Conservation (phyloP, 2,113 vertebrate species). For the Scalopus aquaticus region DNA sequence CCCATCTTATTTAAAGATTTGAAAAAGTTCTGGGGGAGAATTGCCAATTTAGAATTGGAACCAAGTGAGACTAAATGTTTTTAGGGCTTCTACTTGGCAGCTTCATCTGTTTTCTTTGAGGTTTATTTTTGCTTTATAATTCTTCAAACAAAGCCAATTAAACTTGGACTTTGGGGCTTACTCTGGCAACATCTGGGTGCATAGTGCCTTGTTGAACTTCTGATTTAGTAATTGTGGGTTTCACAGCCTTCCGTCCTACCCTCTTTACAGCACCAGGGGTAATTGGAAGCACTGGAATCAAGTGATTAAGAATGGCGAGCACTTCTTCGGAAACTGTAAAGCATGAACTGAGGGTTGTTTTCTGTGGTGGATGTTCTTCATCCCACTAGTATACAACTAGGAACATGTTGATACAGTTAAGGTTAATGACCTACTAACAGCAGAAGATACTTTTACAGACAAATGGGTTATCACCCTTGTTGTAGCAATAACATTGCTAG, state of each 20-base stretch:
- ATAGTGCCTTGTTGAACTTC: not conserved
- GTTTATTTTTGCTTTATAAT: constrained; percentile 39
- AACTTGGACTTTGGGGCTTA: not conserved
- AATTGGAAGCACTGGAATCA: not conserved
- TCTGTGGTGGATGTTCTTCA: not conserved
- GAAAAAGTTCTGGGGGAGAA: not conserved
- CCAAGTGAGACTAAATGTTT: not conserved
- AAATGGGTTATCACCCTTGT: not conserved
- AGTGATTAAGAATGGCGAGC: too few relatives aligned
- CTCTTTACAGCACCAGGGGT: not conserved
- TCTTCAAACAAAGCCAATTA: not conserved
- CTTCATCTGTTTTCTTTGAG: not conserved
- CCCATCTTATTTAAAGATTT: not conserved
- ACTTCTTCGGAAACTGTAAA: not conserved
- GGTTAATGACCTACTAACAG: not conserved
- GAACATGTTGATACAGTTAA: not conserved
- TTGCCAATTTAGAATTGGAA: not conserved
- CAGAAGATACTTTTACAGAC: not conserved
- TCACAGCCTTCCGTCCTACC: not conserved
- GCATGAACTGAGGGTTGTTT: not conserved
- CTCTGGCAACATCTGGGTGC: not conserved
- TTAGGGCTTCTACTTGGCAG: not conserved
- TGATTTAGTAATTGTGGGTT: not conserved
- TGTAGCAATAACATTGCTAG: not conserved
- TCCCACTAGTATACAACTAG: not conserved